Conservation (phyloP, 2,888 invertebrate genomes). For the Agonum fuliginosum region DNA sequence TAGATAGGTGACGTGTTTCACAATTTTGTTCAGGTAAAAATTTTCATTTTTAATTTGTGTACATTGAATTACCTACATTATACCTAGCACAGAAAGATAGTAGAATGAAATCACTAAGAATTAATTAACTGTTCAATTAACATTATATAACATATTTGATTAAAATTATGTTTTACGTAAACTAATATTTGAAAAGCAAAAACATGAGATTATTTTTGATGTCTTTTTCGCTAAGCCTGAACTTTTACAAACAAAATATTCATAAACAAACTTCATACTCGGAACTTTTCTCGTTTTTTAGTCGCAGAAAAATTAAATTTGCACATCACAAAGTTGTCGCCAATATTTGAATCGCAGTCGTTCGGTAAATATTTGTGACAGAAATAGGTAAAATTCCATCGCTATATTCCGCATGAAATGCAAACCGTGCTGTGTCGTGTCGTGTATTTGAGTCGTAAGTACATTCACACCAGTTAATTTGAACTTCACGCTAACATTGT, state of each 20-base stretch:
- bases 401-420: constrained; percentile 7
- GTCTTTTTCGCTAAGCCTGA: neutral
- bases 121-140: neutral
- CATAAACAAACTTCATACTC: constrained; percentile 9
- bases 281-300: constrained; percentile 21
- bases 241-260: constrained; percentile 19
- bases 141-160: neutral
- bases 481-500: constrained; percentile 10
- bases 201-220: neutral
- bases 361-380: constrained; percentile 11
- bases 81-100: too few relatives aligned
- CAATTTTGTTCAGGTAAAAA: too few relatives aligned
- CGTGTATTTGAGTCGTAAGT: neutral
- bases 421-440: too few relatives aligned
- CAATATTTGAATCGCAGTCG: constrained; percentile 12
- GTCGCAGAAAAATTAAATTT: constrained; percentile 11
- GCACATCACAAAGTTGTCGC: constrained; percentile 11
- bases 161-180: neutral
- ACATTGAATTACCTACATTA: too few relatives aligned
- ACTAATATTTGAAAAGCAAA: neutral
- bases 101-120: too few relatives aligned
- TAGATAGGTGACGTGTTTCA: too few relatives aligned
- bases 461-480: constrained; percentile 5
- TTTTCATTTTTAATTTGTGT: too few relatives aligned
- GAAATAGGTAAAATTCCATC: neutral